phyloP scores from a whole-genome alignment of 2,797 vertebrate species.

The Hemitrygon akajei region DNA sequence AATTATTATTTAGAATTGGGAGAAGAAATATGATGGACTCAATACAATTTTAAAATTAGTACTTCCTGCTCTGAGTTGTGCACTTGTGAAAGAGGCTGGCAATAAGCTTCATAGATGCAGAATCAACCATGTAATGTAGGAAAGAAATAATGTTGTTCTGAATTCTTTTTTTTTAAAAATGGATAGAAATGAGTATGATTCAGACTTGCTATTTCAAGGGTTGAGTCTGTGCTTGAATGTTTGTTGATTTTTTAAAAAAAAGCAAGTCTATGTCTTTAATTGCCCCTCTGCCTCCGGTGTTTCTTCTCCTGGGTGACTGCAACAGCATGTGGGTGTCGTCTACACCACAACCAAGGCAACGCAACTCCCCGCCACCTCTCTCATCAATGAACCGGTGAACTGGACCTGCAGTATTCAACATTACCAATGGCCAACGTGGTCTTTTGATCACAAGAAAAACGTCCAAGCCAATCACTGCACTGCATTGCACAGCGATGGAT shows the following conservation, averaged over 20 bases:
- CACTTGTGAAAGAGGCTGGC: slow-evolving; percentile 10
- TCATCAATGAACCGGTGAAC: too few relatives aligned
- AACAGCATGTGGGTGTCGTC: too few relatives aligned
- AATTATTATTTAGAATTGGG: neutral
- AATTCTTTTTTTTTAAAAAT: neutral
- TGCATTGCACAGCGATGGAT: too few relatives aligned
- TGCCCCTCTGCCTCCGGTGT: neutral
- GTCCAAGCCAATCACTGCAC: too few relatives aligned
- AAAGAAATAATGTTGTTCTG: neutral
- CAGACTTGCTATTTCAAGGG: neutral
- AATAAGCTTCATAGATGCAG: neutral
- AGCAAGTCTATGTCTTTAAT: neutral
- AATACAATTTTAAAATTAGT: neutral
- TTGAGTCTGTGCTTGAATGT: neutral
- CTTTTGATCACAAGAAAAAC: too few relatives aligned
- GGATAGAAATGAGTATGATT: neutral
- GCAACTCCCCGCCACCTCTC: too few relatives aligned
- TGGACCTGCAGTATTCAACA: too few relatives aligned
- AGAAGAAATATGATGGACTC: neutral
- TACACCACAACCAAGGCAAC: too few relatives aligned
- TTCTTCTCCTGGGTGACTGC: too few relatives aligned
- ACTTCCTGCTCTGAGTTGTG: neutral
- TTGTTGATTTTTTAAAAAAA: neutral
- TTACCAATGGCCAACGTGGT: too few relatives aligned
- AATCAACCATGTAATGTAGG: neutral